Evolutionary conservation across 2,113 vertebrate genomes (phyloP), one percentile per base, ranked within the genome.

Genomic region (Harpagus bidentatus): DNA sequence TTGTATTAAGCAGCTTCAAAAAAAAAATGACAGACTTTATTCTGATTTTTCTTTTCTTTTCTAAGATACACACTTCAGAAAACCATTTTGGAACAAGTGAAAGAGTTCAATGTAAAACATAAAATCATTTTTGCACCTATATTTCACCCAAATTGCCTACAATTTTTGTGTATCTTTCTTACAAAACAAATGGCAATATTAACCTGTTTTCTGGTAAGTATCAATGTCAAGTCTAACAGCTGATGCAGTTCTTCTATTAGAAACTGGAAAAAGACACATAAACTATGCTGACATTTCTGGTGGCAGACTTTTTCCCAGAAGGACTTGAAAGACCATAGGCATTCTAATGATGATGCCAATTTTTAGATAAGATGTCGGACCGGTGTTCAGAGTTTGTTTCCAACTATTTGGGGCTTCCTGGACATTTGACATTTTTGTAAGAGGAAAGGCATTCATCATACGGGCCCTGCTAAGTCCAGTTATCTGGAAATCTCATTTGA

Each of bases 381-480:
- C 1, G 1, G 23, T n/a, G 26, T 83, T 63, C 58, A 65, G 48
- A 79, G 50, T 45, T 72, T 6, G 6, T 77, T 88, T 83, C 42
- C 38, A 66, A n/a, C 58, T 83, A 23, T 79, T 11, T 71, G 43
- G 36, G 40, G 20, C 17, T 77, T 72, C 28, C 47, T 82, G 65
- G 26, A 31, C 8, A 6, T 88, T 85, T 65, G 34, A 13, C 26
- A 69, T 3, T 67, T 88, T 62, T 42, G 6, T 50, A 83, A 81
- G 47, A 93, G 29, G 12, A 83, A 42, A 59, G 11, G 1, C 1
- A 2, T 81, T 73, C 62, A n/a, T 28, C 1, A 0, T 31, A 42
- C 12, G 0, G 0, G 28, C 8, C 11, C 42, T 53, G 21, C 8
- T n/a, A 70, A n/a, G 6, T 31, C 31, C 38, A 56, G 47, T 38